phyloP scores from a whole-genome alignment of 2,113 vertebrate genomes.

The Steatornis caripensis region DNA sequence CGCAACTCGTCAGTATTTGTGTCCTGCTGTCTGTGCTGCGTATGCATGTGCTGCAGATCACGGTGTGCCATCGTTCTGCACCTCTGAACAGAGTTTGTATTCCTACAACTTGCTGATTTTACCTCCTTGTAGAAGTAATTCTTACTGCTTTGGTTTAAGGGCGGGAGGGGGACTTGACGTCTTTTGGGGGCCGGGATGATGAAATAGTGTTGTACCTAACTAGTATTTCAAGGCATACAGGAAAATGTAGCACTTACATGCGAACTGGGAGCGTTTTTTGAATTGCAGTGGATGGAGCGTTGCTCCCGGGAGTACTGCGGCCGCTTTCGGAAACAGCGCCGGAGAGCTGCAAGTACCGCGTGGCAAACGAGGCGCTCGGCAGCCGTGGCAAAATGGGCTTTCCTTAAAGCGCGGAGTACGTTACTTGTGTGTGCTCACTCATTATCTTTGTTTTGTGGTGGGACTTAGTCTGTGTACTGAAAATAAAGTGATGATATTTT shows the following conservation, averaged over 20 bases:
- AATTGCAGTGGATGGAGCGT: background rate
- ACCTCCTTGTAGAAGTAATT: background rate
- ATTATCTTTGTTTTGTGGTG: conserved; percentile 17
- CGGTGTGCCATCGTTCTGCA: background rate
- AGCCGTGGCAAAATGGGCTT: background rate
- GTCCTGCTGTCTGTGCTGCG: background rate
- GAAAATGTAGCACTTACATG: background rate
- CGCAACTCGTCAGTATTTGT: background rate
- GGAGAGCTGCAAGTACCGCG: background rate
- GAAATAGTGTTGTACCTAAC: background rate
- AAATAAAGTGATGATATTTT: conserved; percentile 73
- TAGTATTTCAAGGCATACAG: background rate
- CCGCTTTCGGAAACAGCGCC: fast-evolving
- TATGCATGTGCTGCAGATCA: background rate
- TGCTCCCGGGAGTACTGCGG: background rate
- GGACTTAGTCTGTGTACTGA: conserved; percentile 46
- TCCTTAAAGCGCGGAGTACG: conserved; percentile 33
- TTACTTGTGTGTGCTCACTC: conserved; percentile 51
- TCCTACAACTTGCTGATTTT: background rate
- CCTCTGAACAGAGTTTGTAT: background rate
- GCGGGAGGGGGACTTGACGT: background rate
- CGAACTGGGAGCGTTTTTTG: background rate
- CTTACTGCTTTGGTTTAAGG: background rate
- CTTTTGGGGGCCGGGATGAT: background rate
- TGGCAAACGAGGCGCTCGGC: background rate